These are phyloP conservation scores for Oxystoma pomonae DNA, from an alignment of 2,888 invertebrate species.

Conservation along the genomic window DNA sequence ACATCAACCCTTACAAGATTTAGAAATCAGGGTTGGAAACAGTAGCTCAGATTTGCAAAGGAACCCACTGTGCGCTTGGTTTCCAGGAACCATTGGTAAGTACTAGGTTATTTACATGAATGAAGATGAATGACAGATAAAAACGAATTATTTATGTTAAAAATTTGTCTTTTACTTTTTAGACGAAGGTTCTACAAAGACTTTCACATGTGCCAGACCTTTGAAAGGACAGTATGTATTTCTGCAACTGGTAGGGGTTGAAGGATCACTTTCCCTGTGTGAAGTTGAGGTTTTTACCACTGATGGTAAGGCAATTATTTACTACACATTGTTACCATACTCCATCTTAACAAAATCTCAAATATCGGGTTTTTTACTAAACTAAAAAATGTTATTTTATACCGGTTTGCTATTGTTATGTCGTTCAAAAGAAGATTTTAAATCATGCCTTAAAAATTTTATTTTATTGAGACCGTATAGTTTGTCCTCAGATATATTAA, in stretches of 20 bases:
- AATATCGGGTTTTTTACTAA: too few relatives aligned
- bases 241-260: conserved; percentile 85
- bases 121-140: too few relatives aligned
- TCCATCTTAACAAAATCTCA: too few relatives aligned
- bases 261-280: conserved; percentile 83
- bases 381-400: too few relatives aligned
- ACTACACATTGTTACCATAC: too few relatives aligned
- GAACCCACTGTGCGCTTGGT: conserved; percentile 91
- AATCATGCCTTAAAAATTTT: too few relatives aligned
- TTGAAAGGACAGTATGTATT: conserved; percentile 84
- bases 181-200: conserved; percentile 90
- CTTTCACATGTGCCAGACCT: conserved; percentile 81
- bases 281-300: conserved; percentile 91
- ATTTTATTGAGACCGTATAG: too few relatives aligned
- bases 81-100: conserved; percentile 82
- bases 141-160: neutral
- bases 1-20: conserved; percentile 82
- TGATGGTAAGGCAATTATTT: conserved; percentile 59
- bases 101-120: too few relatives aligned
- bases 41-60: conserved; percentile 82
- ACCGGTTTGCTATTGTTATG: too few relatives aligned
- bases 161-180: conserved; percentile 36
- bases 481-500: too few relatives aligned
- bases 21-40: conserved; percentile 89
- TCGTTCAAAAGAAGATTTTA: too few relatives aligned